These are phyloP conservation scores for Amblyjoppa fuscipennis DNA, from an alignment of 2,888 invertebrate genomes.

Conservation along the genomic window DNA sequence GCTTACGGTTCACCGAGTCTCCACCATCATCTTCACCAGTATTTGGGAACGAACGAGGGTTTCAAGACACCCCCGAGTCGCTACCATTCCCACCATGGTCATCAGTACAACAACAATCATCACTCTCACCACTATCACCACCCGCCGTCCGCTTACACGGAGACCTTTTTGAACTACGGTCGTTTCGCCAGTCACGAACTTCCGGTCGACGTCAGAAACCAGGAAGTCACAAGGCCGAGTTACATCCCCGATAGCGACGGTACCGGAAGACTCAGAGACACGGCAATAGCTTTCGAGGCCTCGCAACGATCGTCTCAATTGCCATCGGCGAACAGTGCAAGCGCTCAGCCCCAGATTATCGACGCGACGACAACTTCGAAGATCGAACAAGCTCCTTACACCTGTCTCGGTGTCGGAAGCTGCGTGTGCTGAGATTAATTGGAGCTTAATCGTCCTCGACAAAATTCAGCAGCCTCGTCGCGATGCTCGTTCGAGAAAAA, in stretches of 20 bases:
- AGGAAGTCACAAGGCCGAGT: slow-evolving; percentile 73
- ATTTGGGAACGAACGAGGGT: slow-evolving; percentile 80
- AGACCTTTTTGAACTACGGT: slow-evolving; percentile 81
- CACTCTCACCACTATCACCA: slow-evolving; percentile 77
- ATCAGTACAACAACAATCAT: slow-evolving; percentile 77
- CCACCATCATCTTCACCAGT: slow-evolving; percentile 82
- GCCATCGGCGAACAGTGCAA: slow-evolving; percentile 31
- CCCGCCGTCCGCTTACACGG: slow-evolving; percentile 76
- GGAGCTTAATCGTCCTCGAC: slow-evolving; percentile 21
- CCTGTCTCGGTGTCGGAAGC: slow-evolving; percentile 81
- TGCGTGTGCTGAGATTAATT: slow-evolving; percentile 79
- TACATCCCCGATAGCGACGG: slow-evolving; percentile 73
- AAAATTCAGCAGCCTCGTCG: slow-evolving; percentile 1
- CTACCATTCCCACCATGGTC: slow-evolving; percentile 79
- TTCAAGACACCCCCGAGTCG: slow-evolving; percentile 80
- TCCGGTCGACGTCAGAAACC: slow-evolving; percentile 74
- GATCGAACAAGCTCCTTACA: slow-evolving; percentile 80
- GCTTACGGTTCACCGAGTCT: slow-evolving; percentile 81
- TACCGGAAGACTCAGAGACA: slow-evolving; percentile 73
- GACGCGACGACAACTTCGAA: slow-evolving; percentile 75
- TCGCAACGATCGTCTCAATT: slow-evolving; percentile 62
- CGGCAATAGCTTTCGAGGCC: slow-evolving; percentile 64
- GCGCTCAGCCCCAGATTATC: slow-evolving; percentile 73
- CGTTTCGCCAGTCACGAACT: slow-evolving; percentile 78
- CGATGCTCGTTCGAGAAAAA: not conserved